A percentile compares a stretch with the other conserved stretches of the same genome.
Conservation (phyloP, 1,140 invertebrate species). For the Nephotettix cincticeps region DNA sequence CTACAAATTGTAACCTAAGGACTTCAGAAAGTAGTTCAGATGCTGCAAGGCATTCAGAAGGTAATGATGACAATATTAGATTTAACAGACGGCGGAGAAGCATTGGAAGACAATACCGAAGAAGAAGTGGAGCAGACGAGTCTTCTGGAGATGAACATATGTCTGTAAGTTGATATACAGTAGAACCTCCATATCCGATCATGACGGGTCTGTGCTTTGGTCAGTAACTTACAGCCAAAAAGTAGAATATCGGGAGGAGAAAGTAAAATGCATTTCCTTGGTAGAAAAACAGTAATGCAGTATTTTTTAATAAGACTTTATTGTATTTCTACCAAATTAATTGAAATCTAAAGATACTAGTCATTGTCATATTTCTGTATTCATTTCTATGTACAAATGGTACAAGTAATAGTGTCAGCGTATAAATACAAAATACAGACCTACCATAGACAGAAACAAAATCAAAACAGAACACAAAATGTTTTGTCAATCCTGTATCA, state of each 20-base stretch:
- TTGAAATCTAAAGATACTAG: background rate
- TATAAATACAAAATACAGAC: too few relatives aligned
- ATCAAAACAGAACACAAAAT: too few relatives aligned
- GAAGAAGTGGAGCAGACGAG: background rate
- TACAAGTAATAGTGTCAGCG: too few relatives aligned
- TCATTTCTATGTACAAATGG: too few relatives aligned
- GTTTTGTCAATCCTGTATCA: too few relatives aligned
- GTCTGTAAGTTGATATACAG: background rate
- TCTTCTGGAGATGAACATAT: background rate
- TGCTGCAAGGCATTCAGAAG: background rate
- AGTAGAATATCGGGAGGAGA: too few relatives aligned
- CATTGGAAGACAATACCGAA: background rate
- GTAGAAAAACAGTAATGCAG: background rate
- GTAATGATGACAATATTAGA: background rate
- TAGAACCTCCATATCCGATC: background rate
- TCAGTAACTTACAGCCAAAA: background rate
- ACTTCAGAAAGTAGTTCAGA: background rate
- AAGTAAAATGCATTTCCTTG: too few relatives aligned
- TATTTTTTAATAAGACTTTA: background rate
- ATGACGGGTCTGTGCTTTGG: too few relatives aligned
- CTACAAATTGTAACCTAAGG: background rate
- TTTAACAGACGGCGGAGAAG: background rate
- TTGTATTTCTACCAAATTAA: background rate
- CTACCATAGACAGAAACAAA: too few relatives aligned
- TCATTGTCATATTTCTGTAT: background rate